phyloP scores from a whole-genome alignment of 2,113 vertebrate genomes.

The Fulica atra region DNA sequence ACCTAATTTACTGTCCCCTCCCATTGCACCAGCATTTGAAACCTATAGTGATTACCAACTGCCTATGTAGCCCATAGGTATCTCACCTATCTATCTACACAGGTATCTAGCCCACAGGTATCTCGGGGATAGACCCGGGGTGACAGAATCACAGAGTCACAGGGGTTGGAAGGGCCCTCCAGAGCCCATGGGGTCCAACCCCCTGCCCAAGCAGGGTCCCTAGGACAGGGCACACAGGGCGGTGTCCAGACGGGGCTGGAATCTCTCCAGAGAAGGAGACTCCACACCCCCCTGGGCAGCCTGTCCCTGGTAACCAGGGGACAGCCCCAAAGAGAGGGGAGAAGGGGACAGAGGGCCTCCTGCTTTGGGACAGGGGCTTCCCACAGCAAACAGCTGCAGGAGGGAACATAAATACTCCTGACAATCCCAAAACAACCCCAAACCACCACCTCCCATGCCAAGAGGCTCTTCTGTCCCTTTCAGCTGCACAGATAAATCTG shows the following conservation, averaged over 20 bases:
- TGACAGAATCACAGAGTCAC: neutral
- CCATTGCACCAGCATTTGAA: fast-evolving
- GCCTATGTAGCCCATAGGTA: too few species aligned
- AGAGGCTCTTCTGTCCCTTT: neutral
- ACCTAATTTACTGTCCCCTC: too few species aligned
- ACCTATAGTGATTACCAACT: fast-evolving
- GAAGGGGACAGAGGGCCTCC: neutral
- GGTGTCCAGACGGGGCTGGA: too few species aligned
- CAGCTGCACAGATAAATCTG: neutral
- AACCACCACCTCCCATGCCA: fast-evolving
- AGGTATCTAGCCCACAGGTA: neutral
- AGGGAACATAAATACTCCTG: fast-evolving
- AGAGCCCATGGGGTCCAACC: too few species aligned
- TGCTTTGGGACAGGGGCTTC: neutral
- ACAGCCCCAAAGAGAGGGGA: neutral
- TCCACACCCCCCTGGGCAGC: too few species aligned
- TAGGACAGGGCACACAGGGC: too few species aligned
- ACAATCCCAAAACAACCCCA: neutral
- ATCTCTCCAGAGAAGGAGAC: too few species aligned
- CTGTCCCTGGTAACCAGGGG: neutral
- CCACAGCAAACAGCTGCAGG: neutral
- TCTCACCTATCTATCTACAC: too few species aligned
- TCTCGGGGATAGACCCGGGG: neutral
- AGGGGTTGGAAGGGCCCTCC: too few species aligned
- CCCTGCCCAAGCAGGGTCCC: too few species aligned